Percentiles rank a stretch among this genome's conserved stretches.
Conservation (phyloP, 2,113 vertebrate species). For the Solea solea region DNA sequence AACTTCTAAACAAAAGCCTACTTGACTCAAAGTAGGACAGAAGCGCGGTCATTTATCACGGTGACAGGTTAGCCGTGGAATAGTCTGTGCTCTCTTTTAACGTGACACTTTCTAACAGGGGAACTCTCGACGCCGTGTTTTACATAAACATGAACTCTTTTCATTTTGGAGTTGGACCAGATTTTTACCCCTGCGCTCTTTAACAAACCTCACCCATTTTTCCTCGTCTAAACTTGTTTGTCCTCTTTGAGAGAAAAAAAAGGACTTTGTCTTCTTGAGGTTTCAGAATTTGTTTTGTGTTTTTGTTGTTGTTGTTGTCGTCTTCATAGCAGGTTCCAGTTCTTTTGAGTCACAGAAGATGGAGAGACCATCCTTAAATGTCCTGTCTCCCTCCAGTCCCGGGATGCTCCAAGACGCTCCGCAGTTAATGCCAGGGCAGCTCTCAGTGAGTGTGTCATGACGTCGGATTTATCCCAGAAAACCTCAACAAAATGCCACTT, state of each 20-base stretch:
- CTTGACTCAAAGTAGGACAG: slow-evolving; percentile 27
- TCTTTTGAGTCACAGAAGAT: slow-evolving; percentile 99
- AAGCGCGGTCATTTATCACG: slow-evolving; percentile 22
- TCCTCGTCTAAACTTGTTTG: not conserved
- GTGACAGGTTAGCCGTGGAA: slow-evolving; percentile 27
- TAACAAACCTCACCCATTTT: not conserved
- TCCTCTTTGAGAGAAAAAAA: not conserved
- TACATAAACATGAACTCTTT: not conserved
- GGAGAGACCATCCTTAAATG: slow-evolving; percentile 96
- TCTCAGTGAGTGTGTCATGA: slow-evolving; percentile 86
- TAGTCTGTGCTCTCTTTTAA: slow-evolving; percentile 16
- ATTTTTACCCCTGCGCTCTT: not conserved
- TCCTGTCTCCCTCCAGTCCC: slow-evolving; percentile 96
- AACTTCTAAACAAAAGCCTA: slow-evolving; percentile 9
- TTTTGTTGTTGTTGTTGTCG: not conserved
- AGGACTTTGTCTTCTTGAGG: not conserved
- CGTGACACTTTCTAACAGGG: not conserved
- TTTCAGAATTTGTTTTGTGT: slow-evolving; percentile 5
- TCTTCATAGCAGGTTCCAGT: slow-evolving; percentile 90
- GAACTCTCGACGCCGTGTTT: not conserved
- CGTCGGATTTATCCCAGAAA: not conserved
- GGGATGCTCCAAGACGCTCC: slow-evolving; percentile 92
- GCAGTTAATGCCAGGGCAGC: slow-evolving; percentile 93
- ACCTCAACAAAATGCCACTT: not conserved
- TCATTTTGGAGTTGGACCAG: not conserved